A percentile compares a stretch with the other conserved stretches of the same genome.
These are phyloP conservation scores for Forbesichthys papilliferus DNA, from an alignment of 2,113 vertebrate genomes.

Conservation along the genomic window DNA sequence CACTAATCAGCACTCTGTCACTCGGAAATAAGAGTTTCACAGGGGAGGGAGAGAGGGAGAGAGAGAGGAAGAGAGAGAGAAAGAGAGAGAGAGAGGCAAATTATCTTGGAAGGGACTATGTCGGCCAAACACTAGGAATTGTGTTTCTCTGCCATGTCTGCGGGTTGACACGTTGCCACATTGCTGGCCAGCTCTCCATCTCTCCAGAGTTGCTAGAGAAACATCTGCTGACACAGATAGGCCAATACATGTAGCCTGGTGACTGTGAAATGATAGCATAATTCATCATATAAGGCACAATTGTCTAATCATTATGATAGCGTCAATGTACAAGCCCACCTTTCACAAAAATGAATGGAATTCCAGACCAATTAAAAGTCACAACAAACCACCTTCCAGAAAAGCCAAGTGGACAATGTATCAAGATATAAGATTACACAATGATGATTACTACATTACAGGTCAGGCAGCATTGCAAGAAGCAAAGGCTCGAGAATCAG, in stretches of 20 bases:
- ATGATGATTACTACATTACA: too few relatives aligned
- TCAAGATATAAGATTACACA: too few relatives aligned
- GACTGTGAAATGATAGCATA: too few relatives aligned
- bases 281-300: too few relatives aligned
- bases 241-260: not conserved
- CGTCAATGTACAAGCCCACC: too few relatives aligned
- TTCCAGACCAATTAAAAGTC: too few relatives aligned
- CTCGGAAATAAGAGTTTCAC: not conserved
- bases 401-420: too few relatives aligned
- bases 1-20: conserved; percentile 3
- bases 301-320: too few relatives aligned
- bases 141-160: conserved; percentile 46
- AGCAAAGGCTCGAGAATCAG: too few relatives aligned
- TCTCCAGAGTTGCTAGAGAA: not conserved
- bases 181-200: not conserved
- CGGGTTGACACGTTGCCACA: conserved; percentile 32
- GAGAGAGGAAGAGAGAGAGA: not conserved
- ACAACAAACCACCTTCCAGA: too few relatives aligned
- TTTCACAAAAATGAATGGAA: too few relatives aligned
- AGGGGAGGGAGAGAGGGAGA: not conserved
- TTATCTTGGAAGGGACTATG: not conserved
- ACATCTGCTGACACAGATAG: not conserved
- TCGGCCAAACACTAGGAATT: not conserved
- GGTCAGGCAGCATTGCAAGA: too few relatives aligned
- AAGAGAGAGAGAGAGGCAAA: not conserved